phyloP scores from a whole-genome alignment of 2,888 invertebrate genomes.

The Macrophya alboannulata region DNA sequence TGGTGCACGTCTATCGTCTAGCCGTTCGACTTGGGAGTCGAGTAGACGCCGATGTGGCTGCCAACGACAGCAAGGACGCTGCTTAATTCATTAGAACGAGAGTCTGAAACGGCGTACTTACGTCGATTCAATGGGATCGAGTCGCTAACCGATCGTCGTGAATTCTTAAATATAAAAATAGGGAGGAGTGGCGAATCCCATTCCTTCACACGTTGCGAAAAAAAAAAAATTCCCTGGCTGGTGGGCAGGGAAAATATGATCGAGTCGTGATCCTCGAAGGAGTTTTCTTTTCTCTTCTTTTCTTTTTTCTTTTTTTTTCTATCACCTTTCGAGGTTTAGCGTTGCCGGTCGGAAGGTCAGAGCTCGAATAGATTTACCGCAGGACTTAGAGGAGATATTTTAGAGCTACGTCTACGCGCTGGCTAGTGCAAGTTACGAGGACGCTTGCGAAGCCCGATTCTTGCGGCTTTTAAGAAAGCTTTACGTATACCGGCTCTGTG shows the following conservation, averaged over 20 bases:
- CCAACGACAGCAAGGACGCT: conserved; percentile 46
- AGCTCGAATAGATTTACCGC: conserved; percentile 40
- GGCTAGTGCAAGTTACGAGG: conserved; percentile 32
- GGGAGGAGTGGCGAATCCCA: conserved; percentile 6
- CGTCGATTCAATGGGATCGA: not conserved
- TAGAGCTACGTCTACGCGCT: not conserved
- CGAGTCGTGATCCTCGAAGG: not conserved
- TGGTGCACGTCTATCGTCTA: conserved; percentile 66
- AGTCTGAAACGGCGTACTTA: not conserved
- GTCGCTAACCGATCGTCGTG: not conserved
- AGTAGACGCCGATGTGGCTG: not conserved
- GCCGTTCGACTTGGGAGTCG: conserved; percentile 21
- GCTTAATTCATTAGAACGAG: conserved; percentile 47
- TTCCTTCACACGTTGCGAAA: not conserved
- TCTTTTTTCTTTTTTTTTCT: not conserved
- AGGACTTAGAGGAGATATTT: conserved; percentile 27
- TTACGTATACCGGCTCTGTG: conserved; percentile 14
- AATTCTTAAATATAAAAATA: conserved; percentile 16
- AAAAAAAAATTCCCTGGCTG: not conserved
- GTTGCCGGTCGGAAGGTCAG: not conserved
- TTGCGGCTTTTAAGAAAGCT: conserved; percentile 9
- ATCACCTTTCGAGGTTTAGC: conserved; percentile 19
- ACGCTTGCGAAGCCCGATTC: conserved; percentile 13
- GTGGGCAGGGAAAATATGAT: not conserved
- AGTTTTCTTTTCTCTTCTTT: not conserved